phyloP scores from a whole-genome alignment of 1,140 invertebrate species.

The Rhagoletis pomonella region DNA sequence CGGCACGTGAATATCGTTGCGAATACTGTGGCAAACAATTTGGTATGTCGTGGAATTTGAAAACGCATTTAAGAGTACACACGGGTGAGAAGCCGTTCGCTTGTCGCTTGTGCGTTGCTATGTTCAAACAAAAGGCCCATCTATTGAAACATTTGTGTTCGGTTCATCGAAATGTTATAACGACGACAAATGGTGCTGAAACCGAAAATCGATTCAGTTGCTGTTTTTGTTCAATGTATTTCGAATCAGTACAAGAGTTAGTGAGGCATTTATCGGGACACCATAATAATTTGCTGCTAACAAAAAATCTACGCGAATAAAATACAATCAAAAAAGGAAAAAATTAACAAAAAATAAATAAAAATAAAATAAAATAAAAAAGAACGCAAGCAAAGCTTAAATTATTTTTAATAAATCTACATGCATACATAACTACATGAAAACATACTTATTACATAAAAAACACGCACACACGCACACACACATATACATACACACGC shows the following conservation, averaged over 20 bases:
- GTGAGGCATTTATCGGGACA: slow-evolving; percentile 89
- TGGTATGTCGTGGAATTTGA: slow-evolving; percentile 92
- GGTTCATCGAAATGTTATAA: slow-evolving; percentile 89
- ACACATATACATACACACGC: neutral
- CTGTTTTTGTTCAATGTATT: slow-evolving; percentile 89
- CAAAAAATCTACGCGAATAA: slow-evolving; percentile 88
- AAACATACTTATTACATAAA: neutral
- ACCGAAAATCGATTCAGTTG: slow-evolving; percentile 86
- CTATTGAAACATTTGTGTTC: slow-evolving; percentile 89
- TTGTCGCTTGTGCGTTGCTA: slow-evolving; percentile 88
- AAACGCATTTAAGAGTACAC: slow-evolving; percentile 88
- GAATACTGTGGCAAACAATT: slow-evolving; percentile 92
- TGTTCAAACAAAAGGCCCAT: slow-evolving; percentile 93
- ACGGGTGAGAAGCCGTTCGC: slow-evolving; percentile 92
- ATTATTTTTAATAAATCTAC: slow-evolving; percentile 47
- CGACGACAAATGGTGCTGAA: slow-evolving; percentile 81
- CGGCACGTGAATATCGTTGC: slow-evolving; percentile 87
- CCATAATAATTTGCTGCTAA: slow-evolving; percentile 88
- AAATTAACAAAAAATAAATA: no score
- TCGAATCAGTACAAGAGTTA: slow-evolving; percentile 87
- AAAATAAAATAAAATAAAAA: neutral
- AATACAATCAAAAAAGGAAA: no score
- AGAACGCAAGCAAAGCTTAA: slow-evolving; percentile 49
- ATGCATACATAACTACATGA: neutral
- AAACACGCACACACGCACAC: neutral